phyloP scores from a whole-genome alignment of 2,888 invertebrate species.

The Arenicola marina region DNA sequence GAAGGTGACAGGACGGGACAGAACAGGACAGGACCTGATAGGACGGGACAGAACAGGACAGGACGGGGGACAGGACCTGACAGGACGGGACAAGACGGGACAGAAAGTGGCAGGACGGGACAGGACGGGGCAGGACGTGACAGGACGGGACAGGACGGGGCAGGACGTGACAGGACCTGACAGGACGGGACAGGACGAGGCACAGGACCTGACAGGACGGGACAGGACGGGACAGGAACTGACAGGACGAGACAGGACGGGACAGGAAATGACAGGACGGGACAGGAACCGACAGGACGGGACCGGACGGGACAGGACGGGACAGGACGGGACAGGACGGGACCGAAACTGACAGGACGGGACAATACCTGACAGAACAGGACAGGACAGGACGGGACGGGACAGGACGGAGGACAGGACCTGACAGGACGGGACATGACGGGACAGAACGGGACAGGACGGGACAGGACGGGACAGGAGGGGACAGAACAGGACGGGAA shows the following conservation, averaged over 20 bases:
- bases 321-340: neutral
- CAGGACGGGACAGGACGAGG: neutral
- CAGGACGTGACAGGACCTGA: neutral
- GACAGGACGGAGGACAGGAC: neutral
- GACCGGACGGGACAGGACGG: neutral
- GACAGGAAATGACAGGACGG: neutral
- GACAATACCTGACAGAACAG: neutral
- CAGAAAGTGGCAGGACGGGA: neutral
- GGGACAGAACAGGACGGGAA: neutral
- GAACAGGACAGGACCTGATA: neutral
- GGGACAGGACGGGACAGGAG: neutral
- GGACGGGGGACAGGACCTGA: neutral
- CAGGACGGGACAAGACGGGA: neutral
- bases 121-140: neutral
- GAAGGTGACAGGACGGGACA: neutral
- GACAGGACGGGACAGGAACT: neutral
- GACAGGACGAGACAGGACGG: neutral
- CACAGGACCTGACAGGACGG: neutral
- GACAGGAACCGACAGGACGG: neutral
- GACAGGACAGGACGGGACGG: neutral
- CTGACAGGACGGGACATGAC: neutral
- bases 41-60: neutral
- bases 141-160: neutral
- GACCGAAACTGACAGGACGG: neutral
- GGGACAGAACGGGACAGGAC: neutral